Evolutionary conservation across 2,797 vertebrate species (phyloP), one percentile per base, ranked within the genome.

Genomic region (Siniperca undulata): DNA sequence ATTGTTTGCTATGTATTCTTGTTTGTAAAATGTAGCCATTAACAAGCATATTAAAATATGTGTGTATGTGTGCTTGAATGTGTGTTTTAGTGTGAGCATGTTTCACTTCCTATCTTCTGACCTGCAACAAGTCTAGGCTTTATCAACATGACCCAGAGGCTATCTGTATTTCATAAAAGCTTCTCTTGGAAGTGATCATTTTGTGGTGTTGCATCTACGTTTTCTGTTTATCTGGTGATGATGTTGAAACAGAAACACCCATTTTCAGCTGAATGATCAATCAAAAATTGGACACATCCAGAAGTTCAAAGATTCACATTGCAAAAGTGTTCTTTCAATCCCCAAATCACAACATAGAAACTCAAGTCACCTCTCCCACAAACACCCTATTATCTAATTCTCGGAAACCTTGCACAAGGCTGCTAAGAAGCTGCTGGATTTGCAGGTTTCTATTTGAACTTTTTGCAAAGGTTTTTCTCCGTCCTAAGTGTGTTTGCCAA

Each of bases 381-480:
- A 78, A 78, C 82, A 77, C 72, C 61, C 71, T 64, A 16, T 81
- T 86, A 82, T 85, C 78, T 83, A 77, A 84, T 91, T 92, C 88
- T 71, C 71, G 1, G 86, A 91, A 92, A 85, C 81, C 74, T 92
- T 91, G 79, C 92, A 89, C 88, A 91, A 91, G 82, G 86, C 88
- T 80, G 82, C 86, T 86, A 81, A 90, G 86, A 90, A 90, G 77
- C 78, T 91, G 89, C 77, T 77, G 89, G 89, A 93, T 91, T 91
- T 94, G 85, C 74, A 90, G 80, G 83, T 90, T 91, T 94, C 78
- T 82, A 62, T 91, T 89, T 91, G 80, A 91, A 93, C 90, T 87
- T 88, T 87, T 84, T 89, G 81, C 68, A 86, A 82, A 72, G 78
- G 55, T 55, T 79, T 88, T 85, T 77, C 77, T 81, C 70, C 12